Base-by-base conservation (phyloP, 2,888 invertebrate species). In the Drosophila anomelani region DNA sequence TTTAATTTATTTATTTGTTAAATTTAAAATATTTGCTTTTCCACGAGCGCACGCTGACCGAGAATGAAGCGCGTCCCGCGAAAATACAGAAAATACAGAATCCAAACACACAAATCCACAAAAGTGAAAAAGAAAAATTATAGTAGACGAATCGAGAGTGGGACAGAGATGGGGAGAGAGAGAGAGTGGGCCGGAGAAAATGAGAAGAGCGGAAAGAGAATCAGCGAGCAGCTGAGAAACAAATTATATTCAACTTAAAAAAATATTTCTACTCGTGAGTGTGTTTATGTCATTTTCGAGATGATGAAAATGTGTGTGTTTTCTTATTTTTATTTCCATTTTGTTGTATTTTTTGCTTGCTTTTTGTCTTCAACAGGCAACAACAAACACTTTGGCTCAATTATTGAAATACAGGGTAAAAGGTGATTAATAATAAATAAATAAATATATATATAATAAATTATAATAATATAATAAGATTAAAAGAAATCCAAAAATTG, bases 51-150 rank as follows among this genome's bases (percentile, higher is more conserved):
- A 77, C 84, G 83, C 78, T 75, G 78, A 61, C 70, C 75, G 83
- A 79, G 81, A 85, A 81, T 84, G 86, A 85, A 68, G 85, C 80
- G 84, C 81, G 85, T 80, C 81, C 81, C 79, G 81, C 79, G 84
- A 81, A 83, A 84, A 77, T 81, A 79, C 80, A 83, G 76, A 85
- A 85, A 85, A 77, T 76, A 83, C 78, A 78, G 62, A 55, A 64
- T 61, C 49, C 74, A 67, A 78, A 79, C 72, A 73, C 70, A 62
- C 61, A 71, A 71, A 68, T 66, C 73, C 76, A 78, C 68, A 82
- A 78, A 79, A 67, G 67, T 29, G 60, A 68, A 70, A 67, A 61
- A 49, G 57, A 75, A 77, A 79, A 79, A 71, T 71, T 71, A 60
- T 70, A 76, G 53, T 73, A 77, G 80, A 68, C 76, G 71, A 76